These are phyloP conservation scores for Alviniconcha strummeri DNA, from an alignment of 2,888 invertebrate species.

Conservation along the genomic window DNA sequence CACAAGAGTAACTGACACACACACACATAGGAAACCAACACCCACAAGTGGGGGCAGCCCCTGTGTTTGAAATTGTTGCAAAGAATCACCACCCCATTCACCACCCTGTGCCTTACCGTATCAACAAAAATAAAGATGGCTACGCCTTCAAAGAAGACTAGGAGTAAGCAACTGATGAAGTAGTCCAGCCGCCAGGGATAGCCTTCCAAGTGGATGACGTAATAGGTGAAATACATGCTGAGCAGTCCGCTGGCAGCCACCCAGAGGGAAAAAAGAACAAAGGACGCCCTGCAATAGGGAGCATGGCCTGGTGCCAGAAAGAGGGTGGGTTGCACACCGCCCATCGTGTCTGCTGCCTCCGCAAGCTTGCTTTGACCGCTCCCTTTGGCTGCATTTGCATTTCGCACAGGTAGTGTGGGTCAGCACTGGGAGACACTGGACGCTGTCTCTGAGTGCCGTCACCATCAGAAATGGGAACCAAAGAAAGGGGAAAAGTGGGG, in stretches of 20 bases:
- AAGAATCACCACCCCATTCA: background rate
- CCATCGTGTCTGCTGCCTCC: background rate
- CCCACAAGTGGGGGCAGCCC: no score
- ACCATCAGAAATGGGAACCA: no score
- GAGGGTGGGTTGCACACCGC: background rate
- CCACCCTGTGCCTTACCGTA: conserved; percentile 80
- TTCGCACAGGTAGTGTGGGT: no score
- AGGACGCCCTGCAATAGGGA: conserved; percentile 58
- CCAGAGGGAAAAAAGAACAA: conserved; percentile 52
- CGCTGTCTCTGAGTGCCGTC: no score
- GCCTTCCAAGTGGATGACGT: conserved; percentile 86
- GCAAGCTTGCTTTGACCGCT: conserved; percentile 8
- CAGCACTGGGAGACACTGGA: no score
- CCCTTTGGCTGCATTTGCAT: no score
- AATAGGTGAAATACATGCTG: conserved; percentile 46
- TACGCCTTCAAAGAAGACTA: conserved; percentile 88
- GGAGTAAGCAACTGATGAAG: conserved; percentile 78
- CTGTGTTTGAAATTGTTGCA: no score
- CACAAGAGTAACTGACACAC: no score
- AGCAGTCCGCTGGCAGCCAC: conserved; percentile 50
- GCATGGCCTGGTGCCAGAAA: background rate
- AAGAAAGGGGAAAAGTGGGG: no score
- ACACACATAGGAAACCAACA: no score
- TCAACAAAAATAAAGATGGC: conserved; percentile 93
- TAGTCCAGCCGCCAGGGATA: conserved; percentile 91